Evolutionary conservation across 1,140 invertebrate species (phyloP).

Genomic region (Psilanteris sp.): DNA sequence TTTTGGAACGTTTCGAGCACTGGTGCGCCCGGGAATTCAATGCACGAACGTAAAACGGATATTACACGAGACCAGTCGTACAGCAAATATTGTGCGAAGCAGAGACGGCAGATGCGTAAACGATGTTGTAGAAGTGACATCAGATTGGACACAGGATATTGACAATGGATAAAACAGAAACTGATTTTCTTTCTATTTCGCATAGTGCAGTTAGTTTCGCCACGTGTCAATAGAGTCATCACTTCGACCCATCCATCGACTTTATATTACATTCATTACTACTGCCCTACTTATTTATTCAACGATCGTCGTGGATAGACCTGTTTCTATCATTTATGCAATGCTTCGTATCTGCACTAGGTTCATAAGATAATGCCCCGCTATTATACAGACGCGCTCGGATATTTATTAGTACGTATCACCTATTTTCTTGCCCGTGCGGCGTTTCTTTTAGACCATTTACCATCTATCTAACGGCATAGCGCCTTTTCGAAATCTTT

Average conservation of each 20-base stretch:
- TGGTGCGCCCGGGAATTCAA: slow-evolving; percentile 57
- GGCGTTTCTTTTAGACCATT: not conserved
- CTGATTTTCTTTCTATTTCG: slow-evolving; percentile 58
- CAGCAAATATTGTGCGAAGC: slow-evolving; percentile 53
- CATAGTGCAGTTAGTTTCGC: slow-evolving; percentile 19
- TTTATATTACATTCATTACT: slow-evolving; percentile 51
- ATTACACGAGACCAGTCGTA: slow-evolving; percentile 59
- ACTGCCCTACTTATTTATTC: slow-evolving; percentile 41
- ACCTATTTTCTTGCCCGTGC: slow-evolving; percentile 2
- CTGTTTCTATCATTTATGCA: slow-evolving; percentile 45
- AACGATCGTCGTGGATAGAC: slow-evolving; percentile 17
- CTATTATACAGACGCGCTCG: slow-evolving; percentile 8
- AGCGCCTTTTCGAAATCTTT: too few species aligned
- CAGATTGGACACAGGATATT: slow-evolving; percentile 62
- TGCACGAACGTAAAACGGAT: slow-evolving; percentile 66
- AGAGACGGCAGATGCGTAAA: slow-evolving; percentile 58
- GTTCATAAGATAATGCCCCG: slow-evolving; percentile 46
- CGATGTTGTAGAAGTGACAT: slow-evolving; percentile 51
- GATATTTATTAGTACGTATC: slow-evolving; percentile 37
- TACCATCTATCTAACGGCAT: too few species aligned
- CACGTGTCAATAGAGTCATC: slow-evolving; percentile 48
- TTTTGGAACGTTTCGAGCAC: slow-evolving; percentile 55
- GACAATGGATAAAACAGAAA: slow-evolving; percentile 60
- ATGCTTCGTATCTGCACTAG: slow-evolving; percentile 3
- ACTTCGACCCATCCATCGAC: slow-evolving; percentile 20